phyloP scores from a whole-genome alignment of 1,140 invertebrate genomes.

The Cydia fagiglandana region DNA sequence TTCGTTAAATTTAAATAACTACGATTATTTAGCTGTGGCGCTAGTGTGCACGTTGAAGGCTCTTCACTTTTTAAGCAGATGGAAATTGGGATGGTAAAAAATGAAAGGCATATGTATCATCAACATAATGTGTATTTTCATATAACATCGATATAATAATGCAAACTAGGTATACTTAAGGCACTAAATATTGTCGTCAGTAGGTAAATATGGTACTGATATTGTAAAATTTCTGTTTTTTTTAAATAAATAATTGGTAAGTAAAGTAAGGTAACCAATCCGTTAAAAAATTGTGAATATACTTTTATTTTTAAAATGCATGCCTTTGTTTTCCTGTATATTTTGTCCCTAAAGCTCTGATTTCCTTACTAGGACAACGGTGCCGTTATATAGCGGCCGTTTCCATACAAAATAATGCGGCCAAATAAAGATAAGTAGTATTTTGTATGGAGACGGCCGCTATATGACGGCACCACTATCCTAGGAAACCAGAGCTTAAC shows the following conservation, averaged over 20 bases:
- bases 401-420: too few species aligned
- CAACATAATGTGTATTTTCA: constrained; percentile 26
- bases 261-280: neutral
- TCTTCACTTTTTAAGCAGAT: neutral
- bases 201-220: neutral
- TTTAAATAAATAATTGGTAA: too few species aligned
- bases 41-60: too few species aligned
- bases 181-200: constrained; percentile 19
- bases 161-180: constrained; percentile 20
- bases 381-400: too few species aligned
- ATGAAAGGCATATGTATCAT: neutral
- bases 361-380: too few species aligned
- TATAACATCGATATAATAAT: constrained; percentile 23
- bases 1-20: too few species aligned
- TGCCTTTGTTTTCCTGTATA: neutral
- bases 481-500: neutral
- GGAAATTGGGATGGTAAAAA: neutral
- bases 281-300: neutral
- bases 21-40: too few species aligned
- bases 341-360: neutral
- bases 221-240: neutral
- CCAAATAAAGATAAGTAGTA: too few species aligned
- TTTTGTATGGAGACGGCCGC: too few species aligned
- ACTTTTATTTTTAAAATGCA: too few species aligned
- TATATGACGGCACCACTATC: too few species aligned